Evolutionary conservation across 1,140 invertebrate species (phyloP), one percentile per base, ranked within the genome.

Genomic region (Caenorhabditis inopinata): DNA sequence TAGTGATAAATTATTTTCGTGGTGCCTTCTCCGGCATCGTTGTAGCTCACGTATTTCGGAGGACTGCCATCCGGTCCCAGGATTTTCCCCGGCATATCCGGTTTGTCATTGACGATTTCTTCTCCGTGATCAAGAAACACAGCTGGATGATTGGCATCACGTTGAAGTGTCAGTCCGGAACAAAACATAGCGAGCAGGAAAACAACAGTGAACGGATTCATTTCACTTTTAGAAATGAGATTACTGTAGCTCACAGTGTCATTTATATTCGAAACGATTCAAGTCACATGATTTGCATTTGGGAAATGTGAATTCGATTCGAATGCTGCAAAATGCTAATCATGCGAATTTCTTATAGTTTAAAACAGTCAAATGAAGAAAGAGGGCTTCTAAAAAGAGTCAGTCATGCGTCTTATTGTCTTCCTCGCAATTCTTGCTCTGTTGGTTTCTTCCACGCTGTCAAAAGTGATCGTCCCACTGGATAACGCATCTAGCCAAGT

Each of bases 381-480:
- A 58, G 2, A 5, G 5, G 38, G 38, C 38, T 42, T 5, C 5
- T 42, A 42, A 32, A 58, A 32, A 12, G 51, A 58, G 25, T 58
- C 51, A 58, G 32, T 58, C 51, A 68, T 68, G 58, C 58, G 58
- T 42, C 32, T 68, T 27, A 29, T 68, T 32, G 18, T n/a, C 27
- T 32, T 42, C 21, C n/a, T 68, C n/a, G 6, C 35, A n/a, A 0
- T 42, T 42, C 32, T 16, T 42, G 21, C n/a, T 18, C n/a, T 21
- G 9, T n/a, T 42, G 38, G 38, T 42, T 7, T 7, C 38, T 42
- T 42, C 38, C 5, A 42, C 16, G 18, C 3, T 21, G 11, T 14
- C 23, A 0, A 51, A 9, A 2, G 25, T 3, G 29, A 29, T 58
- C 27, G n/a, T 58, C 51, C 3, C 27, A 9, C 32, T 21, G 27